A percentile compares a stretch with the other conserved stretches of the same genome.
These are phyloP conservation scores for Scatophagus argus DNA, from an alignment of 2,113 vertebrate species.

Conservation along the genomic window DNA sequence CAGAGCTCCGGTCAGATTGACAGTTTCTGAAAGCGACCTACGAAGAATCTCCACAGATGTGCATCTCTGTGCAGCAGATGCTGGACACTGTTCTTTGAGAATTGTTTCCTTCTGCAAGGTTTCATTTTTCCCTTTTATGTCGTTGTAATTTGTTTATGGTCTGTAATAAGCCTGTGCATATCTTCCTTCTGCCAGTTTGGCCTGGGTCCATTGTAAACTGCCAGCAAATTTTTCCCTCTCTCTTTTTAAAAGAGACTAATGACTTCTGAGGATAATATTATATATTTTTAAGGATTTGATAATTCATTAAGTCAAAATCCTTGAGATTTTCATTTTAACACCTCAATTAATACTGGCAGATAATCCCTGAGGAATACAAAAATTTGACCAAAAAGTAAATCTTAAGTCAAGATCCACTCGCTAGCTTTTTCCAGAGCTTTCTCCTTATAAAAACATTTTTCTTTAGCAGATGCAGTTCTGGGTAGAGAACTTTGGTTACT, in stretches of 20 bases:
- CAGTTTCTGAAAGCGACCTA: conserved; percentile 30
- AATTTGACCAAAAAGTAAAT: not conserved
- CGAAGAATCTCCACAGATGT: conserved; percentile 64
- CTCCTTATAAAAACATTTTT: not conserved
- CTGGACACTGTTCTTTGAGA: conserved; percentile 63
- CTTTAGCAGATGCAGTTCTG: not conserved
- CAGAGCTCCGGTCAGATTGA: conserved; percentile 46
- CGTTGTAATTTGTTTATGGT: conserved; percentile 75
- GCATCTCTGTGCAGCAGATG: conserved; percentile 67
- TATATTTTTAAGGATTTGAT: conserved; percentile 53
- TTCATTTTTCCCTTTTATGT: conserved; percentile 72
- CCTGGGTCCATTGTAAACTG: conserved; percentile 58
- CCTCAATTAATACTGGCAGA: not conserved
- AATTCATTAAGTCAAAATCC: conserved; percentile 39
- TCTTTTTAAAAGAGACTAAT: conserved; percentile 63
- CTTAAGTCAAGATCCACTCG: not conserved
- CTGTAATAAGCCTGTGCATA: conserved; percentile 70
- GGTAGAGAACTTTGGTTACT: not conserved
- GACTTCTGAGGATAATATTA: conserved; percentile 53
- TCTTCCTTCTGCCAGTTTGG: conserved; percentile 71
- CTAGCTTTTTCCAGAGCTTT: not conserved
- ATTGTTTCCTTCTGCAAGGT: conserved; percentile 70
- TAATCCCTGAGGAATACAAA: not conserved
- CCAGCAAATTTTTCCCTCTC: conserved; percentile 41
- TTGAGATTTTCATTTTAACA: conserved; percentile 25